These are phyloP conservation scores for Drosophila maculinotata DNA, from an alignment of 2,888 invertebrate genomes.

Conservation along the genomic window DNA sequence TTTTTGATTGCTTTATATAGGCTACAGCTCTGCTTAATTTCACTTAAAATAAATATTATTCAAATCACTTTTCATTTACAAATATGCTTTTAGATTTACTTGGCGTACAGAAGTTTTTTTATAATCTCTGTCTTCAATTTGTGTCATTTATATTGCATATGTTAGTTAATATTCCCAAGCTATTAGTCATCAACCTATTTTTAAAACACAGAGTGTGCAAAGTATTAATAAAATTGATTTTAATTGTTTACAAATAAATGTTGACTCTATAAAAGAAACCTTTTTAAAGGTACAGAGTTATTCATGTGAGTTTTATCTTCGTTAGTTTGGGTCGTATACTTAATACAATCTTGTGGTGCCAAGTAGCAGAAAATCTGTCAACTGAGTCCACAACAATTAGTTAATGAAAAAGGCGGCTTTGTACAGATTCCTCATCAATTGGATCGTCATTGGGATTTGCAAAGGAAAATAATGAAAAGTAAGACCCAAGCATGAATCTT, in stretches of 20 bases:
- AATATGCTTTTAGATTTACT: constrained; percentile 5
- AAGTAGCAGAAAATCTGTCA: no score
- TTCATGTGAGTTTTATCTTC: no score
- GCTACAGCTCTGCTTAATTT: constrained; percentile 1
- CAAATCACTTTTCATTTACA: constrained; percentile 12
- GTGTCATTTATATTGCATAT: no score
- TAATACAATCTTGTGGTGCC: no score
- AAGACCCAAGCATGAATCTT: constrained; percentile 40
- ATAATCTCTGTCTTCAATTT: no score
- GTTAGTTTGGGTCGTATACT: not conserved
- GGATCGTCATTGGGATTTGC: constrained; percentile 24
- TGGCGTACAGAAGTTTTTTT: not conserved
- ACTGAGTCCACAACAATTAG: constrained; percentile 32
- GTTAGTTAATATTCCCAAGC: no score
- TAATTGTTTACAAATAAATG: no score
- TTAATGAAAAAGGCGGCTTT: constrained; percentile 27
- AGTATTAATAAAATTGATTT: no score
- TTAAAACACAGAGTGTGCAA: no score
- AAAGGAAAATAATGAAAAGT: constrained; percentile 30
- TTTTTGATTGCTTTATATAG: constrained; percentile 32
- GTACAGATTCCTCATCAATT: constrained; percentile 35
- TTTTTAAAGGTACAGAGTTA: no score
- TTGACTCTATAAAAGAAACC: no score
- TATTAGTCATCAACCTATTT: no score
- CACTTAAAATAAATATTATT: constrained; percentile 12